Base-by-base conservation (phyloP, 2,888 invertebrate species). In the Harpalus rufipes region DNA sequence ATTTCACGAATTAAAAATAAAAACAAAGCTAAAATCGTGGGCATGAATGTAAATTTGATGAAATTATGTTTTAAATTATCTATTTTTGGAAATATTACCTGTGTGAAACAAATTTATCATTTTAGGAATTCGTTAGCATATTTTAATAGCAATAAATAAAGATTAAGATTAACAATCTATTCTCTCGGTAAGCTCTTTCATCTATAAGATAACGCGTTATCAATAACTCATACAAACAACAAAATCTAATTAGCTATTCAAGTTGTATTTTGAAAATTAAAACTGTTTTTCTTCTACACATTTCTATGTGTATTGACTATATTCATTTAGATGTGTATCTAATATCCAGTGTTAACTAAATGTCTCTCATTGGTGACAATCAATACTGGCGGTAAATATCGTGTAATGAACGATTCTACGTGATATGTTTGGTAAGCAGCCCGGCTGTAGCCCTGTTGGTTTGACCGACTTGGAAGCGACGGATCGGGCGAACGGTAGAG, bases 351-450 rank as follows among this genome's bases (percentile, higher is more conserved):
- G 80, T 80, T 80, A 80, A 80, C 80, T 80, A 80, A 80, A 80
- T 16, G 41, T 59, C 59, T 80, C 41, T 61, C 10, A 80, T 80
- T 80, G 59, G 79, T 41, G 80, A 80, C 80, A 80, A 80, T 80
- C 80, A 80, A 41, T 80, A 78, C 12, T 78, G 78, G 7, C 58
- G n/a, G 56, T 78, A 80, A 85, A 81, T 81, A 85, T 86, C 85
- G 86, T 83, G 86, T 87, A 86, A 86, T 86, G 86, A 85, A 83
- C 86, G 85, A 79, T 85, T 86, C 86, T 85, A 86, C 87, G 87
- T 87, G 87, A 86, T 86, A 84, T 81, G 86, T 81, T 83, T 86
- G 6, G 58, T 59, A 80, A 83, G 79, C 16, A 39, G 72, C 21
- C 78, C 79, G 78, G 25, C 65, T 56, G 56, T 65, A n/a, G 51